Evolutionary conservation across 2,113 vertebrate species (phyloP).

Genomic region (Semnornis frantzii): DNA sequence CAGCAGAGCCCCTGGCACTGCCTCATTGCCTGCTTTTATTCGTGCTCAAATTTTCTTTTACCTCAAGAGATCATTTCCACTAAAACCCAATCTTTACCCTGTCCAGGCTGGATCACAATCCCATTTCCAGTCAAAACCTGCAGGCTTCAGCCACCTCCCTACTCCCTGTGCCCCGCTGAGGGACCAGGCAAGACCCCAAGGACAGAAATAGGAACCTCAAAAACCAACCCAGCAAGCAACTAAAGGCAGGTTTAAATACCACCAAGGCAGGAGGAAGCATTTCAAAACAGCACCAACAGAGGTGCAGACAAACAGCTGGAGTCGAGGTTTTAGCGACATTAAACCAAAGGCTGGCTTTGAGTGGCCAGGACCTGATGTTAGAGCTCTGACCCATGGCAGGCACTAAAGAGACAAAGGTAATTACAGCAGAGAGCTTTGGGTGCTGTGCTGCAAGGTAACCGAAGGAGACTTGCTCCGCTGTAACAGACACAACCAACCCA

Average conservation of each 20-base stretch:
- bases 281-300: background rate
- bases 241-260: background rate
- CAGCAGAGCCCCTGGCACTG: rapidly evolving
- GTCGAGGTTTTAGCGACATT: background rate
- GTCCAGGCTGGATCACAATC: background rate
- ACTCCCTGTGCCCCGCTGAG: too few species aligned
- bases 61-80: background rate
- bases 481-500: background rate
- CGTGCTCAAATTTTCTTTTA: background rate
- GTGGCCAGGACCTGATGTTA: background rate
- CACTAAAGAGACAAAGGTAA: background rate
- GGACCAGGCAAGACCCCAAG: background rate
- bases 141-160: rapidly evolving
- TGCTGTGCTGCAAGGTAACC: background rate
- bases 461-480: background rate
- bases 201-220: too few species aligned
- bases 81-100: rapidly evolving
- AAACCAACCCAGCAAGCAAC: too few species aligned
- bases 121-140: rapidly evolving
- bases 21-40: background rate
- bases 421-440: background rate
- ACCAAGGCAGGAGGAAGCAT: background rate
- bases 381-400: background rate
- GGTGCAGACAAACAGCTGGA: too few species aligned
- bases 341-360: background rate